phyloP scores from a whole-genome alignment of 2,888 invertebrate genomes.

The Colletes collaris region DNA sequence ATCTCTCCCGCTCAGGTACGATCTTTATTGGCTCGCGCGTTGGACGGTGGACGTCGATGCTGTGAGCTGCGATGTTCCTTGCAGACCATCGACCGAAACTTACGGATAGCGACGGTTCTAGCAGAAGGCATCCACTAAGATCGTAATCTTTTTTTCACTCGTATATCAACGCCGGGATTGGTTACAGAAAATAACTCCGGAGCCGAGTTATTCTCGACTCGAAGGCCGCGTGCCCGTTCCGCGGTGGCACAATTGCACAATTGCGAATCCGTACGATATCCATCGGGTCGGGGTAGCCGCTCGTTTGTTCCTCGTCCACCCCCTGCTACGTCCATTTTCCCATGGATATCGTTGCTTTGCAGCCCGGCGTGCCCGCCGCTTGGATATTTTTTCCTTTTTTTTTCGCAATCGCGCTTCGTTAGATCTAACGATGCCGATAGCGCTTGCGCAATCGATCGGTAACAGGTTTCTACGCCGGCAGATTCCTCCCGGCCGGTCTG shows the following conservation, averaged over 20 bases:
- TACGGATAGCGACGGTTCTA: not conserved
- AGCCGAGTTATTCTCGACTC: conserved; percentile 63
- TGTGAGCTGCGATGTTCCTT: too few relatives aligned
- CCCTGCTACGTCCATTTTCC: conserved; percentile 30
- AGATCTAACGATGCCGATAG: conserved; percentile 60
- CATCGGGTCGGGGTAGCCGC: conserved; percentile 44
- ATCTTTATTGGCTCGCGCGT: too few relatives aligned
- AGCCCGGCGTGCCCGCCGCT: not conserved
- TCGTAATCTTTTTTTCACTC: conserved; percentile 19
- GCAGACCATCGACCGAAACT: not conserved
- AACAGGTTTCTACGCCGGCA: conserved; percentile 33
- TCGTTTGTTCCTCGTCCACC: conserved; percentile 11
- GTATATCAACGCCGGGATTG: conserved; percentile 42
- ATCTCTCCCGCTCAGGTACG: too few relatives aligned
- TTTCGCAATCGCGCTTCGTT: conserved; percentile 30
- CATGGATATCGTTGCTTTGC: conserved; percentile 35
- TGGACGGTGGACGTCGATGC: too few relatives aligned
- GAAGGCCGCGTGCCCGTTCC: conserved; percentile 69
- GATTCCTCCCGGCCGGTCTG: conserved; percentile 38
- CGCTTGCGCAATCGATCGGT: conserved; percentile 51
- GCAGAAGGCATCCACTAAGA: not conserved
- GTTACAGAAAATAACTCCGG: conserved; percentile 57
- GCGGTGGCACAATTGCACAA: conserved; percentile 56
- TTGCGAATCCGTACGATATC: conserved; percentile 57
- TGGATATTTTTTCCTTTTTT: conserved; percentile 29